phyloP scores from a whole-genome alignment of 2,797 vertebrate species.

The Parauchenoglanis punctatus region DNA sequence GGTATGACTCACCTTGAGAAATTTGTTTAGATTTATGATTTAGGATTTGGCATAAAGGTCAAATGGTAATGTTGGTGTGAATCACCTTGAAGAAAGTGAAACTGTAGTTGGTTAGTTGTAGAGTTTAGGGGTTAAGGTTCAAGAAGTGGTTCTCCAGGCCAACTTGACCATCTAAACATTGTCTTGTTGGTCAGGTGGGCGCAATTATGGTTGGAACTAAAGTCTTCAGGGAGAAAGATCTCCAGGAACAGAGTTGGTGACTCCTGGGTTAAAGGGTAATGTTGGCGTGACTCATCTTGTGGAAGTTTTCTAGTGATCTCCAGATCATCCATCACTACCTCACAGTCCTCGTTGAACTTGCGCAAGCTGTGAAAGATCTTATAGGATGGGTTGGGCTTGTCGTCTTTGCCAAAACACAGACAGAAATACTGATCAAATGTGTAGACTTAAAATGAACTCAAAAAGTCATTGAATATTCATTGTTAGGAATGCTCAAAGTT shows the following conservation, averaged over 20 bases:
- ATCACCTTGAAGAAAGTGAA: background rate
- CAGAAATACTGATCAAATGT: background rate
- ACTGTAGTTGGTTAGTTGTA: background rate
- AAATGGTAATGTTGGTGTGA: background rate
- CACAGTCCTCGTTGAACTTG: background rate
- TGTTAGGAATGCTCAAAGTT: background rate
- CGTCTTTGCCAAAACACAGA: background rate
- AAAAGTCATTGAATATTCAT: background rate
- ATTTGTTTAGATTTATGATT: background rate
- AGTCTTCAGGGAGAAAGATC: too few relatives aligned
- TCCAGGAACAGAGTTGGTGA: too few relatives aligned
- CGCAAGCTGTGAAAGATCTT: too few relatives aligned
- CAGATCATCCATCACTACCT: background rate
- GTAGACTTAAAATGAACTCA: background rate
- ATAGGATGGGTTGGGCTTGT: background rate
- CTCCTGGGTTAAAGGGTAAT: background rate
- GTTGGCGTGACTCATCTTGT: too few relatives aligned
- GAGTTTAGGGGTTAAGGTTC: background rate
- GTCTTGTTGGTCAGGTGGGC: too few relatives aligned
- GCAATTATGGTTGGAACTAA: too few relatives aligned
- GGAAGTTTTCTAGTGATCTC: background rate
- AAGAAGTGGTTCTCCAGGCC: background rate
- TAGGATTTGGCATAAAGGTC: background rate
- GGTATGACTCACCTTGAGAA: background rate
- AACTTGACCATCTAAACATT: too few relatives aligned